Base-by-base conservation (phyloP, 2,888 invertebrate genomes). In the Himalopsyche anomala region DNA sequence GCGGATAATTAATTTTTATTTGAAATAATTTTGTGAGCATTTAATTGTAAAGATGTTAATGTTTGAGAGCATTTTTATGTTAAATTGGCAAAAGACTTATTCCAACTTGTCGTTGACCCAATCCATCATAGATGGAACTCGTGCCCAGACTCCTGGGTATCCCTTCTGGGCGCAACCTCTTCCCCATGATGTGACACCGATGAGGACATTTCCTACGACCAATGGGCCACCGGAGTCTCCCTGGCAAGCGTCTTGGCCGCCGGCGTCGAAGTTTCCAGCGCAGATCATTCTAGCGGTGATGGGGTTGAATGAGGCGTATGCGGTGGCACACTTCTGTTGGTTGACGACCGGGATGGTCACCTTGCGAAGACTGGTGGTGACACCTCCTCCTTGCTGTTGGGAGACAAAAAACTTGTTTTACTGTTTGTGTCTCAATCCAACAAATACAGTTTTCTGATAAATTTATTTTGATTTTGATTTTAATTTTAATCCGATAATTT, bases 201-300 rank as follows among this genome's bases (percentile, higher is more conserved):
- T 90, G 79, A 94, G 90, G 85, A 90, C 90, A 74, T 91, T 91
- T 80, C 91, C 90, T 82, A 91, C 91, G 28, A 93, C 94, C 54
- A 94, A 90, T 62, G 94, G 94, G 19, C 94, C 94, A 6, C 94
- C 94, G n/a, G 94, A 94, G 90, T 94, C 94, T 0, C 94, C 94
- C 90, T 94, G 93, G 87, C 93, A 93, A 3, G 93, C 92, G 86
- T 93, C 93, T 88, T 90, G 90, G 51, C 91, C 91, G 0, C 91
- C 89, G 2, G 92, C 92, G 5, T 91, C 89, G 3, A 88, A 84
- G 2, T 89, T 91, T 36, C 90, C 89, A 0, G 93, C 93, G 88
- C 93, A 93, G 11, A 93, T 87, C 93, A 93, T 93, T 11, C 91
- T 91, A 4, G 90, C 87, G 1, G 91, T 90, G 15, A 93, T 90